A percentile compares a stretch with the other conserved stretches of the same genome.
Evolutionary conservation across 2,888 invertebrate species (phyloP).

Genomic region (Helobdella robusta): DNA sequence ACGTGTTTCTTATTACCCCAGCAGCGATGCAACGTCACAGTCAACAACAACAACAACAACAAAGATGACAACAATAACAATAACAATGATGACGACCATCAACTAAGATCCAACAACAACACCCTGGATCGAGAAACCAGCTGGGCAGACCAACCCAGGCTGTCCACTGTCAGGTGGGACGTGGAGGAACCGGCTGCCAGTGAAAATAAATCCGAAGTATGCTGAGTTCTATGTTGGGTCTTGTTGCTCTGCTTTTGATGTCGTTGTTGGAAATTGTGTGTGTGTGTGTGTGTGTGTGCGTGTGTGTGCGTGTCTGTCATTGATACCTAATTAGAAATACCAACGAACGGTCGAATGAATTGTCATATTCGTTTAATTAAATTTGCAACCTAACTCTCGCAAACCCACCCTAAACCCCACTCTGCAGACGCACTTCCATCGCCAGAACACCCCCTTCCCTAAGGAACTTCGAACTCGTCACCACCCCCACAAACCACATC

Average conservation of each 20-base stretch:
- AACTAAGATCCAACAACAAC: constrained; percentile 1
- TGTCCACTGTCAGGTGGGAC: constrained; percentile 22
- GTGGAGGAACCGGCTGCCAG: constrained; percentile 14
- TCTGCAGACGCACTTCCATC: constrained; percentile 39
- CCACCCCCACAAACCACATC: too few relatives aligned
- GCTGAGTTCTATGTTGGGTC: too few relatives aligned
- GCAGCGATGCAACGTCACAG: neutral
- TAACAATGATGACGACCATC: constrained; percentile 16
- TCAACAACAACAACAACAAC: neutral
- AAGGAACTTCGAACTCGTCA: constrained; percentile 81
- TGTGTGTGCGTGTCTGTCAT: too few relatives aligned
- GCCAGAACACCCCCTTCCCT: constrained; percentile 98
- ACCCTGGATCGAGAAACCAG: constrained; percentile 13
- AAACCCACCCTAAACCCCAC: too few relatives aligned
- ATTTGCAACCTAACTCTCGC: too few relatives aligned
- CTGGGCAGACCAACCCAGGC: constrained; percentile 21
- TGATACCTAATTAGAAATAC: too few relatives aligned
- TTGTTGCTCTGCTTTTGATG: too few relatives aligned
- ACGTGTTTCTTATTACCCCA: constrained; percentile 21
- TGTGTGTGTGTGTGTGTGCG: too few relatives aligned
- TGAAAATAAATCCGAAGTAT: neutral
- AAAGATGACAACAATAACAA: neutral
- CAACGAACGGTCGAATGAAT: too few relatives aligned
- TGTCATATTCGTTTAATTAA: too few relatives aligned
- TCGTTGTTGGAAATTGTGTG: too few relatives aligned